Evolutionary conservation across 2,888 invertebrate species (phyloP).

Genomic region (Callyntrura sp.): DNA sequence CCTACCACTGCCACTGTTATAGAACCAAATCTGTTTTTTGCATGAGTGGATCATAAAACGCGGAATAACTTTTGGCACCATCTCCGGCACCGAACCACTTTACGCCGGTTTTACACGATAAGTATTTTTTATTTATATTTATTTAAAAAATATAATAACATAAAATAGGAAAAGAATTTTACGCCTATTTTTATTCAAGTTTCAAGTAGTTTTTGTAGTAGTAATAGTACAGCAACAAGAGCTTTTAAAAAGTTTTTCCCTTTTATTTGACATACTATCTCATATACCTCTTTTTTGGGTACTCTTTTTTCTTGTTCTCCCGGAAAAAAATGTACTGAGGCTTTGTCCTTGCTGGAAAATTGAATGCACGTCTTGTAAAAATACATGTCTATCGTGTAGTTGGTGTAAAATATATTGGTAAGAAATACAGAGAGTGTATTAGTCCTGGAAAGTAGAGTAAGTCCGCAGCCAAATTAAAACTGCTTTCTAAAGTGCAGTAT

Average conservation of each 20-base stretch:
- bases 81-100: constrained; percentile 16
- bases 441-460: constrained; percentile 5
- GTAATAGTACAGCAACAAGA: too few species aligned
- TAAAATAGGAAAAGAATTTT: background rate
- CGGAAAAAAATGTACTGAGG: constrained; percentile 51
- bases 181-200: constrained; percentile 15
- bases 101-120: background rate
- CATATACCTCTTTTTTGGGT: too few species aligned
- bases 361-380: constrained; percentile 7
- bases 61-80: constrained; percentile 42
- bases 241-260: too few species aligned
- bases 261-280: background rate
- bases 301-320: background rate
- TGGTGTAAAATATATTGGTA: too few species aligned
- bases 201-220: too few species aligned
- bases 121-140: constrained; percentile 19
- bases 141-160: too few species aligned
- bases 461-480: background rate
- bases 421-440: background rate
- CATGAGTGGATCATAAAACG: constrained; percentile 64
- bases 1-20: background rate
- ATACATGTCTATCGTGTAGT: too few species aligned
- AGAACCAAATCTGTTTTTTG: constrained; percentile 62
- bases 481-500: background rate
- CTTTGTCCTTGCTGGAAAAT: constrained; percentile 62